Percentiles rank a stretch among this genome's conserved stretches.
Conservation (phyloP, 1,140 invertebrate species). For the Palaemon carinicauda region DNA sequence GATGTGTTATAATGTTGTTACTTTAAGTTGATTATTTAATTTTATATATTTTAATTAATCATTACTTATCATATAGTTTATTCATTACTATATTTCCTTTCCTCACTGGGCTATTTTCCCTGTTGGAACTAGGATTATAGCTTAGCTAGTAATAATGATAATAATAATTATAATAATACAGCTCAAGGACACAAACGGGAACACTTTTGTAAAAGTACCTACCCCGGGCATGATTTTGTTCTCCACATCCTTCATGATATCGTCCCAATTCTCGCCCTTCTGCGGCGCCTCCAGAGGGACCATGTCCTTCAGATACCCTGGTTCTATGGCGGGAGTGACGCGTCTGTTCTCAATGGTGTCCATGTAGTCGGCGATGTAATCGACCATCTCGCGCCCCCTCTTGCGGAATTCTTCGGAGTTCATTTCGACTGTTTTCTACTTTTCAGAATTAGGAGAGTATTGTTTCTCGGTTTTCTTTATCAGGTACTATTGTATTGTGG, state of each 20-base stretch:
- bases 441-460: not conserved
- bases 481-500: too few relatives aligned
- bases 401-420: slow-evolving; percentile 87
- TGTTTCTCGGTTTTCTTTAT: too few relatives aligned
- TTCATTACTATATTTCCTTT: too few relatives aligned
- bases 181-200: too few relatives aligned
- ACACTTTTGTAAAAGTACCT: too few relatives aligned
- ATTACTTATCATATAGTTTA: too few relatives aligned
- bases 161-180: too few relatives aligned
- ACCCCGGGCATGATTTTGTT: slow-evolving; percentile 97
- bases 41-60: slow-evolving; percentile 10
- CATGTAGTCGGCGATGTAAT: slow-evolving; percentile 96
- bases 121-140: too few relatives aligned
- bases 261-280: slow-evolving; percentile 88
- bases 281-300: slow-evolving; percentile 85
- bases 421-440: slow-evolving; percentile 70
- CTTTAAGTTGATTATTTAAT: too few relatives aligned
- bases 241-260: slow-evolving; percentile 94
- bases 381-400: slow-evolving; percentile 94
- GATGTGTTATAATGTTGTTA: too few relatives aligned
- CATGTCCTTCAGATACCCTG: slow-evolving; percentile 84
- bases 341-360: slow-evolving; percentile 81
- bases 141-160: too few relatives aligned
- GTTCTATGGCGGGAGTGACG: slow-evolving; percentile 84
- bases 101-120: too few relatives aligned